A percentile compares a stretch with the other conserved stretches of the same genome.
phyloP scores from a whole-genome alignment of 2,113 vertebrate species.

The Ctenomys sociabilis region DNA sequence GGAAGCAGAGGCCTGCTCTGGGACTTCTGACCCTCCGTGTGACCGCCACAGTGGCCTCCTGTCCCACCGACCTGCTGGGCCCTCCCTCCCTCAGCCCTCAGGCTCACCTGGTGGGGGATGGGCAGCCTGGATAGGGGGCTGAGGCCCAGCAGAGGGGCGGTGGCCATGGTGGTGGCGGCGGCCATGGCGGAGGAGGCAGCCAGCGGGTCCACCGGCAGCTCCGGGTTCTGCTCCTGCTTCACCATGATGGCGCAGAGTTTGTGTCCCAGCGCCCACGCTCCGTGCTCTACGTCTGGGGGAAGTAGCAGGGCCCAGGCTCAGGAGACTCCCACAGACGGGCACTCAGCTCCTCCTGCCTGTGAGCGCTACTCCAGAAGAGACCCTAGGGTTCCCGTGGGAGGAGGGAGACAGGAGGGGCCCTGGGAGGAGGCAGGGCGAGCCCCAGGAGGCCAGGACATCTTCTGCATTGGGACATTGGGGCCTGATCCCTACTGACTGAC shows the following conservation, averaged over 20 bases:
- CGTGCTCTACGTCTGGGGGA: slow-evolving; percentile 89
- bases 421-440: too few species aligned
- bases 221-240: slow-evolving; percentile 94
- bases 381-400: not conserved
- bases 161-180: slow-evolving; percentile 53
- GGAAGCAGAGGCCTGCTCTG: not conserved
- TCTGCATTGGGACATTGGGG: not conserved
- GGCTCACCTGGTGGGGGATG: slow-evolving; percentile 89
- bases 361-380: not conserved
- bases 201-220: slow-evolving; percentile 85
- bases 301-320: slow-evolving; percentile 56
- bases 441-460: not conserved
- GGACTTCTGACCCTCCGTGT: not conserved
- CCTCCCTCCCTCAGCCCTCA: not conserved
- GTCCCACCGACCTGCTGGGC: not conserved
- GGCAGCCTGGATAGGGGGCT: slow-evolving; percentile 91
- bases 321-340: not conserved
- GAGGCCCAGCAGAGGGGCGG: slow-evolving; percentile 88
- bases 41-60: not conserved
- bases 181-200: slow-evolving; percentile 83
- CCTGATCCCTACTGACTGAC: not conserved
- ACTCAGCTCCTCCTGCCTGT: not conserved
- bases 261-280: slow-evolving; percentile 95
- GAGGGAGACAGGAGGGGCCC: rapidly evolving
- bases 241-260: slow-evolving; percentile 97